Evolutionary conservation across 2,888 invertebrate genomes (phyloP).

Genomic region (Drosophila mayaguana): DNA sequence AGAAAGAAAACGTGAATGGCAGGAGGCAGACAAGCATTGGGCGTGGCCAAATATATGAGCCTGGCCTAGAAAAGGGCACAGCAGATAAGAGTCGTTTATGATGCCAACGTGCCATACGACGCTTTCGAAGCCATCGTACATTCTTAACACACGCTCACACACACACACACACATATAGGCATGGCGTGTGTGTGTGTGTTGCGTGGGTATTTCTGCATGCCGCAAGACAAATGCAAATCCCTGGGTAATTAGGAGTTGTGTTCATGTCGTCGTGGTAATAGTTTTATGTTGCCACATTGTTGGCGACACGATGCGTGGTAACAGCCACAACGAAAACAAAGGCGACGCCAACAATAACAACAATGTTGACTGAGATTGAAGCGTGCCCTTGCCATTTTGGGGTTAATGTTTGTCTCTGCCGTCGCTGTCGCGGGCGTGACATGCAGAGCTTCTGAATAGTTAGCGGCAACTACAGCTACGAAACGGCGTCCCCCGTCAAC

Average conservation of each 20-base stretch:
- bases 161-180: slow-evolving; percentile 14
- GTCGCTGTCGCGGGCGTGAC: slow-evolving; percentile 38
- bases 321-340: slow-evolving; percentile 30
- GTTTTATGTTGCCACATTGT: slow-evolving; percentile 81
- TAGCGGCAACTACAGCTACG: slow-evolving; percentile 34
- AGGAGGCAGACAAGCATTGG: slow-evolving; percentile 42
- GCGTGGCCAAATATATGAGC: slow-evolving; percentile 51
- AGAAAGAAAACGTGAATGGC: slow-evolving; percentile 37
- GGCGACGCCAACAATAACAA: slow-evolving; percentile 24
- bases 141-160: slow-evolving; percentile 30
- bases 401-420: slow-evolving; percentile 69
- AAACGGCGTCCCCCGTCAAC: neutral
- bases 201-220: slow-evolving; percentile 35
- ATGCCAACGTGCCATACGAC: slow-evolving; percentile 64
- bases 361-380: slow-evolving; percentile 69
- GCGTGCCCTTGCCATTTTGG: slow-evolving; percentile 52
- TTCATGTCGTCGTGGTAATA: slow-evolving; percentile 80
- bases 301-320: slow-evolving; percentile 68
- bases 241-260: slow-evolving; percentile 82
- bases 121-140: slow-evolving; percentile 41
- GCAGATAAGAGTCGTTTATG: slow-evolving; percentile 77
- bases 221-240: slow-evolving; percentile 81
- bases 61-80: slow-evolving; percentile 58
- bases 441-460: slow-evolving; percentile 41
- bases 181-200: neutral